Evolutionary conservation across 1,140 invertebrate species (phyloP).

Genomic region (Palaemon carinicauda): DNA sequence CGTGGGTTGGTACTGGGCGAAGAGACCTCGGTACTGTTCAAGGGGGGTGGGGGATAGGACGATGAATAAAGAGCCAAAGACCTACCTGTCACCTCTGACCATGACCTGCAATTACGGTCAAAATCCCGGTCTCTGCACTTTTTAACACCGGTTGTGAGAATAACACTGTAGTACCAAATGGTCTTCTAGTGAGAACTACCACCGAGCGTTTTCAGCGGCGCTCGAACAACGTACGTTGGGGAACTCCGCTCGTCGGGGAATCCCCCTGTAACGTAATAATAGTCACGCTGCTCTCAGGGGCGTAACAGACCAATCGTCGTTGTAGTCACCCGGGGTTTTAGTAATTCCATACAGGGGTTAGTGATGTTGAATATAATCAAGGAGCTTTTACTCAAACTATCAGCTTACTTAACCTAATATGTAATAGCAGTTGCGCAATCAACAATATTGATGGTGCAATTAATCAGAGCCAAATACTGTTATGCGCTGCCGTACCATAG

Average conservation of each 20-base stretch:
- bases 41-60: too few relatives aligned
- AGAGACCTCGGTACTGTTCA: too few relatives aligned
- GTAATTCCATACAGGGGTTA: neutral
- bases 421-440: too few relatives aligned
- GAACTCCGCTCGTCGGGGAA: neutral
- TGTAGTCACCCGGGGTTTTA: neutral
- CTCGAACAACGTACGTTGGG: neutral
- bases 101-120: neutral
- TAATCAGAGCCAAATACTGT: too few relatives aligned
- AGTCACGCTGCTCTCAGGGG: neutral
- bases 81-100: slow-evolving; percentile 4
- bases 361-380: too few relatives aligned
- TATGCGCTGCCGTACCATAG: too few relatives aligned
- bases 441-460: too few relatives aligned
- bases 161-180: neutral
- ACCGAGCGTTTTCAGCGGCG: neutral
- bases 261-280: neutral
- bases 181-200: neutral
- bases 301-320: neutral
- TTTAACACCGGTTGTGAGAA: neutral
- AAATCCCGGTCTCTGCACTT: neutral
- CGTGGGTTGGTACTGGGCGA: too few relatives aligned
- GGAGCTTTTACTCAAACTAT: too few relatives aligned
- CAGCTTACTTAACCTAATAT: too few relatives aligned
- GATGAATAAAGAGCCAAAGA: neutral